Conservation (phyloP, 2,113 vertebrate genomes). For the Bostrychus sinensis region DNA sequence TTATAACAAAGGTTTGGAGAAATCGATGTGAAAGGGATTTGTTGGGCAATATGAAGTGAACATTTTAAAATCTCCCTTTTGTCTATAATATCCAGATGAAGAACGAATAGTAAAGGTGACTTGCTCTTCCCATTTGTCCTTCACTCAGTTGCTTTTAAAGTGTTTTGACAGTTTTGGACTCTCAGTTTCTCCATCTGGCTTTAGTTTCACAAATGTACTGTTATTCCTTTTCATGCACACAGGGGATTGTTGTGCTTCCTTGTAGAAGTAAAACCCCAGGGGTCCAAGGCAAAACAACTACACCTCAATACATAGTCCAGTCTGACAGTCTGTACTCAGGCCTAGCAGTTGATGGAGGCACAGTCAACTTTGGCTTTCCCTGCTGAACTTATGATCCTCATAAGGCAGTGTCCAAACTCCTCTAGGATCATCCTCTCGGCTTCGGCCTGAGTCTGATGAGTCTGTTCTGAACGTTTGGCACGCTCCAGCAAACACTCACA, state of each 20-base stretch:
- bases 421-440: slow-evolving; percentile 95
- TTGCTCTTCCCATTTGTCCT: slow-evolving; percentile 36
- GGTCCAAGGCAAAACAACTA: slow-evolving; percentile 8
- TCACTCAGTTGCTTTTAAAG: slow-evolving; percentile 13
- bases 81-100: slow-evolving; percentile 24
- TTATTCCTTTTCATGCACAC: slow-evolving; percentile 22
- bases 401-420: slow-evolving; percentile 97
- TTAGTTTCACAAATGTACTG: slow-evolving; percentile 10
- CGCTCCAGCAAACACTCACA: slow-evolving; percentile 95
- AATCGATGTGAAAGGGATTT: background rate
- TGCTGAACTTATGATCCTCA: slow-evolving; percentile 95
- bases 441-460: slow-evolving; percentile 85
- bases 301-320: slow-evolving; percentile 5
- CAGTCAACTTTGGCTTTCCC: slow-evolving; percentile 94
- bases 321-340: background rate
- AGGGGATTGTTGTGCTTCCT: slow-evolving; percentile 22
- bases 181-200: slow-evolving; percentile 45
- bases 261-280: slow-evolving; percentile 20
- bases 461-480: slow-evolving; percentile 90
- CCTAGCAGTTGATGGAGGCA: slow-evolving; percentile 91
- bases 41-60: background rate
- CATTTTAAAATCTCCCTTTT: slow-evolving; percentile 8
- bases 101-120: background rate
- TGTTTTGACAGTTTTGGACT: slow-evolving; percentile 25
- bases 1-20: slow-evolving; percentile 24